Base-by-base conservation (phyloP, 2,113 vertebrate species). In the Ursus arctos region DNA sequence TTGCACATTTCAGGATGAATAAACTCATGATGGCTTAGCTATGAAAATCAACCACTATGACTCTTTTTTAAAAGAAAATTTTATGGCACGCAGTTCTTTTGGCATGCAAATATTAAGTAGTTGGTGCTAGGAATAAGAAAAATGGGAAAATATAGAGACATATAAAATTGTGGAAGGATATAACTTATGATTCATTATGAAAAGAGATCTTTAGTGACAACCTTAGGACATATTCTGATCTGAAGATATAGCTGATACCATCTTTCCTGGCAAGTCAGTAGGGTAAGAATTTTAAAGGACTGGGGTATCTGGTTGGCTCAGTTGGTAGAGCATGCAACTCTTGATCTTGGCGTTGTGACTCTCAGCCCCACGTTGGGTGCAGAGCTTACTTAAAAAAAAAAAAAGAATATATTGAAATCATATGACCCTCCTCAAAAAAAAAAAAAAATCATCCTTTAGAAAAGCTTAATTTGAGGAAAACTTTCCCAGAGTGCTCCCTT, bases 281-380 rank as follows among this genome's bases (percentile, higher is more conserved):
- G 57, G 24, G 40, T 88, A 71, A 96, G 74, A 96, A 86, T 79
- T 76, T 79, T 76, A 91, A 88, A 95, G 71, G 22, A 76, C 69
- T 28, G 47, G 14, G 43, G 43, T 43, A 8, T 43, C 43, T 49
- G 74, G 26, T 26, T 49, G 74, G 43, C 26, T 77, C 26, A 77
- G 43, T 31, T 31, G 26, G 7, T 49, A 77, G 74, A 47, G 74
- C 26, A 31, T 16, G 7, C 26, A 26, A 2, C 43, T 49, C 74
- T 77, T 77, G 43, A 77, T 31, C 43, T 77, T 26, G 28, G 43
- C 26, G 16, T 77, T 28, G 15, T 31, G 74, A 77, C 43, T 49
- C 18, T 16, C 26, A 31, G 43, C 74, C 43, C 74, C 74, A 77
- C 26, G 0, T 49, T 77, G 26, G 74, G 26, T 49, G 74, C 43